Conservation (phyloP, 2,797 vertebrate species). For the Rhadinocentrus ornatus region DNA sequence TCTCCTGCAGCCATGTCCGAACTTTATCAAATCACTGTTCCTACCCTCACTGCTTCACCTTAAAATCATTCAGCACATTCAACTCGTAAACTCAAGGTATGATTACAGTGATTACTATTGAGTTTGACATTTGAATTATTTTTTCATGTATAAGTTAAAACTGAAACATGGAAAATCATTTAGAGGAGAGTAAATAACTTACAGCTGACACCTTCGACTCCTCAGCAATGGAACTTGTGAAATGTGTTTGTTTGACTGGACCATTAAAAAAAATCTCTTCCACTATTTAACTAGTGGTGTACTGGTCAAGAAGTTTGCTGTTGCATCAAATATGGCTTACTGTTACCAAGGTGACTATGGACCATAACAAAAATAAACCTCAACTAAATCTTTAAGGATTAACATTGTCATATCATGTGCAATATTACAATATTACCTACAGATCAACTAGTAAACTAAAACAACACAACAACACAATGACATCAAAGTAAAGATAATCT, state of each 20-base stretch:
- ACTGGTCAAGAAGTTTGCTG: background rate
- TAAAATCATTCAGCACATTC: background rate
- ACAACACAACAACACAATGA: no score
- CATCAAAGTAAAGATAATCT: no score
- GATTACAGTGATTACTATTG: background rate
- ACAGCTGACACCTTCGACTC: background rate
- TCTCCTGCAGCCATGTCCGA: background rate
- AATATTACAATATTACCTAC: background rate
- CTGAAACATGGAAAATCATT: background rate
- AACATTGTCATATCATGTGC: background rate
- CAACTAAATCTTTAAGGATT: background rate
- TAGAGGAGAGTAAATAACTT: background rate
- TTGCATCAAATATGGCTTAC: background rate
- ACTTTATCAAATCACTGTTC: background rate
- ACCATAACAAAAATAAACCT: background rate
- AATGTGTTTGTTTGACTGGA: constrained; percentile 1
- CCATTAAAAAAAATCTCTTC: background rate
- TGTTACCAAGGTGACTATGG: background rate
- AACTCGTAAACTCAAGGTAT: background rate
- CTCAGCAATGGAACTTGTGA: background rate
- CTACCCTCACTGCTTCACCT: background rate
- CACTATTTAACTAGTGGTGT: background rate
- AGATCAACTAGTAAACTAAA: background rate
- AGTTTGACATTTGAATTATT: background rate
- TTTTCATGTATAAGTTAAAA: background rate